Evolutionary conservation across 2,888 invertebrate genomes (phyloP), one percentile per base, ranked within the genome.

Genomic region (Amphiduros pacificus): DNA sequence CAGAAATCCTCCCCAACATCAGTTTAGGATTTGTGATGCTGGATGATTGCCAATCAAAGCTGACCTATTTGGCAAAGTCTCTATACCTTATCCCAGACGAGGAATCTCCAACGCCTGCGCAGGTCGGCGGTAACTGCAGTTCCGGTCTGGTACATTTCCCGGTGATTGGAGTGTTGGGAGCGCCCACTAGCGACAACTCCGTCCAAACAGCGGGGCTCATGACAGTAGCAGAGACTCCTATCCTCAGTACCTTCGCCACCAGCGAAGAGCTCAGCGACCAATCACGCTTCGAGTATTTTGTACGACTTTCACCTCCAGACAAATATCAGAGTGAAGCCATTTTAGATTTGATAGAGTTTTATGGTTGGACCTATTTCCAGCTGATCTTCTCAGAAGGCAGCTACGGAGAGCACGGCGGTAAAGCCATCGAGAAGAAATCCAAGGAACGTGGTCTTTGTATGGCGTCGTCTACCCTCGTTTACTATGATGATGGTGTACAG

Each of bases 251-350:
- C 9, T 40, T 17, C 24, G 51, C 61, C n/a, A 61, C 61, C 3
- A 56, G 51, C 27, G 61, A 61, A 27, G 57, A 61, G 17, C 44
- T 61, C 20, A 51, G 51, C 22, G 56, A 61, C 52, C 41, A 61
- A 41, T 9, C 50, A n/a, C n/a, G 51, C 1, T 61, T 40, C 28
- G 27, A 26, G 3, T 61, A 51, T 36, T 61, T 61, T 36, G 6
- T 50, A 6, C 6, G 61, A n/a, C 51, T 61, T 4, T 50, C 51
- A 11, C 56, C 61, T 6, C 56, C 61, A 22, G 61, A 61, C 28
- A 22, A 31, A 3, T 26, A 40, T 17, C 50, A 44, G 22, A 22
- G 20, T n/a, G 22, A 44, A 44, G 44, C n/a, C 9, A 44, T 44
- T n/a, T n/a, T 44, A 6, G 6, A 44, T 44, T 44, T 9, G 6